Evolutionary conservation across 2,888 invertebrate species (phyloP), one percentile per base, ranked within the genome.

Genomic region (Zelleria hepariella): DNA sequence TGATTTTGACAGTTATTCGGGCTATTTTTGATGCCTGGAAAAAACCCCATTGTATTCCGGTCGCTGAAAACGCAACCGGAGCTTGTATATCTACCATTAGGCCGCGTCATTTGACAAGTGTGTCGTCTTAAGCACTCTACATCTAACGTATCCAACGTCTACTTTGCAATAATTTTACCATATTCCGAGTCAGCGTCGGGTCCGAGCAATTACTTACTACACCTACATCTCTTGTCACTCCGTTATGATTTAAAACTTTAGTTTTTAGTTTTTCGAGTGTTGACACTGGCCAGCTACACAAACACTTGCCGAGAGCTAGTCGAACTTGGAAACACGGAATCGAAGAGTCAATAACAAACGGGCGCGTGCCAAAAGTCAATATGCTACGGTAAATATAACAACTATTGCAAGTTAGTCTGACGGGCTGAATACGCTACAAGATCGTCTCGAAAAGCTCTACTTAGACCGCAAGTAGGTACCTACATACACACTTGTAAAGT

Each of bases 221-320:
- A 74, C 70, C 66, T 66, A 69, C 68, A 68, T 72, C 77, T 68
- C 73, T 76, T 78, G 75, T 77, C 80, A 77, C 76, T 73, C 75
- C 72, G 73, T 71, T 76, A 75, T 76, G 74, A 77, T 72, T 72
- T 77, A 75, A 76, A 79, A 78, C 78, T 72, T 73, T 72, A 66
- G 73, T 74, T 78, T 71, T 73, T 75, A 77, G 77, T 71, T 74
- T 67, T n/a, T n/a, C n/a, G 69, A 74, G 20, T 83, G 73, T 82
- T 78, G 73, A 69, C 62, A 63, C 66, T 67, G 61, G 55, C 75
- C 79, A 77, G 81, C 80, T 80, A 82, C 63, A 62, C 71, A 80
- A 80, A 85, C 75, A 78, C 68, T 73, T 73, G 72, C 74, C 74
- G 74, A 72, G 74, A 70, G 67, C 68, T 67, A 65, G 66, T 66